These are phyloP conservation scores for Camptogramma bilineatum DNA, from an alignment of 2,888 invertebrate species.

Conservation along the genomic window DNA sequence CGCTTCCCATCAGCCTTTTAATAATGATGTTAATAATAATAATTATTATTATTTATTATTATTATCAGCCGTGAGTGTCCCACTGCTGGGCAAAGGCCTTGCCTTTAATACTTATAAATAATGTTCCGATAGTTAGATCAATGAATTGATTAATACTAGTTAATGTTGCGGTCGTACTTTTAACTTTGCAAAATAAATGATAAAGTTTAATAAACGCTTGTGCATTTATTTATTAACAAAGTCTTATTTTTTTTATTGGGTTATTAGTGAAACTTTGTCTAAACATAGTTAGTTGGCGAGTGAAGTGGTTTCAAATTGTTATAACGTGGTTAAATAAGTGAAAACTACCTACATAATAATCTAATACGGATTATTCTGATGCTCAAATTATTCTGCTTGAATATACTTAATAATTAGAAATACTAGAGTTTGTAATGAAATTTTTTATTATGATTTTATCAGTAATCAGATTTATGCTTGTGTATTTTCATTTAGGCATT, in stretches of 20 bases:
- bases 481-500: constrained; percentile 50
- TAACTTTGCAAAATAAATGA: too few species aligned
- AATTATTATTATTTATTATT: too few species aligned
- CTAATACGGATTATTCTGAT: constrained; percentile 67
- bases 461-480: constrained; percentile 60
- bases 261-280: background rate
- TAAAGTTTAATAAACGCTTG: too few species aligned
- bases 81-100: too few species aligned
- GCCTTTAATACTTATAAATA: too few species aligned
- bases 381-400: constrained; percentile 80
- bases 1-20: too few species aligned
- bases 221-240: background rate
- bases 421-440: constrained; percentile 57
- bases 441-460: constrained; percentile 35
- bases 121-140: too few species aligned
- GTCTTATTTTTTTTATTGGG: background rate
- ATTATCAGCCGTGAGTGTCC: too few species aligned
- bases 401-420: constrained; percentile 54
- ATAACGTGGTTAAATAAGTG: constrained; percentile 73
- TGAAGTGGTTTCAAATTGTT: constrained; percentile 71
- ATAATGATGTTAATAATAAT: too few species aligned
- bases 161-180: too few species aligned
- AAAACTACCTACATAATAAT: constrained; percentile 45
- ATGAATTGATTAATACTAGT: too few species aligned
- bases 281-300: background rate